Evolutionary conservation across 2,888 invertebrate species (phyloP), one percentile per base, ranked within the genome.

Genomic region (Erynnis tages): DNA sequence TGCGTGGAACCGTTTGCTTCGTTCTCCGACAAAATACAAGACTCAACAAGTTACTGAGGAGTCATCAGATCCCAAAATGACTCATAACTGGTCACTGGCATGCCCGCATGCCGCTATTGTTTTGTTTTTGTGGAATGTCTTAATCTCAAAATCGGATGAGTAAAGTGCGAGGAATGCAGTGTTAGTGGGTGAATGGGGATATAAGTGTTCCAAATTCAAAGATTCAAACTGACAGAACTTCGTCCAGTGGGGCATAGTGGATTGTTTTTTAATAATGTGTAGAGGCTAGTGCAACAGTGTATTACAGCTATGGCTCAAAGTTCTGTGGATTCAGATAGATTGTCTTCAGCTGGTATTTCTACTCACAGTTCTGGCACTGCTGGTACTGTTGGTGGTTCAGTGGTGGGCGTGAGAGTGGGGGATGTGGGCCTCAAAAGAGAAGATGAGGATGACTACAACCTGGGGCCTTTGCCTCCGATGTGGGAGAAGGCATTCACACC

Each of bases 401-500:
- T 89, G 4, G 83, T 88, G 23, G 89, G 89, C 45, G 89, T 87
- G 0, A 79, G 89, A 61, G 76, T 73, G 34, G 84, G 82, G 0
- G 87, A 87, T 55, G 71, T 74, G 14, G 79, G 73, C 5, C 75
- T 69, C 4, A 89, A 90, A 60, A 74, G 82, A 43, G 92, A 91
- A 66, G 91, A 91, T 69, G 93, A 93, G 55, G 93, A 93, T 60
- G 93, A 93, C 60, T 95, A 94, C 73, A 95, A 95, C 59, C 87
- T 98, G 49, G 98, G 98, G 11, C 96, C 98, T 1, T 86, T 99
- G 61, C 98, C 98, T 52, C 91, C 94, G 2, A 98, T 98, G 90
- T 99, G 99, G 99, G 98, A 99, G 82, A 97, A 98, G 77, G 98
- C 98, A 2, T 98, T 95, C 75, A 98, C 98, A 7, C 98, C 98